A percentile compares a stretch with the other conserved stretches of the same genome.
Evolutionary conservation across 1,140 invertebrate genomes (phyloP).

Genomic region (Amyelois transitella): DNA sequence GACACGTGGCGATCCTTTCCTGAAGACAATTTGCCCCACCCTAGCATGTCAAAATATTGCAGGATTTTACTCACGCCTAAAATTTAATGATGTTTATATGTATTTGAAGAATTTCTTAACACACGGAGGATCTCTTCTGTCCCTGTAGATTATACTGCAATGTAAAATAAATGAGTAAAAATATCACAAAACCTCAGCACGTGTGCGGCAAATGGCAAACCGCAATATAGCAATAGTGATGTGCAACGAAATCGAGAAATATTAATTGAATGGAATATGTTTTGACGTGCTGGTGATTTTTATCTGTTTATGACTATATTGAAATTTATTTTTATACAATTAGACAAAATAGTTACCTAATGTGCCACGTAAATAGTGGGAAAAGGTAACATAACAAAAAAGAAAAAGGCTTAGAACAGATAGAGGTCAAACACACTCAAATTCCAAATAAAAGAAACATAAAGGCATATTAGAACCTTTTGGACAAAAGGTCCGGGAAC

Average conservation of each 20-base stretch:
- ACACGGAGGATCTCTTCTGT: conserved; percentile 26
- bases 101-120: conserved; percentile 31
- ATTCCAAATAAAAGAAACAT: too few species aligned
- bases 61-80: conserved; percentile 47
- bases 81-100: conserved; percentile 32
- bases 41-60: conserved; percentile 61
- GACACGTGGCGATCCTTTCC: conserved; percentile 67
- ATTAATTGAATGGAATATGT: neutral
- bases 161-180: conserved; percentile 55
- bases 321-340: too few species aligned
- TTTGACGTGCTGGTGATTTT: neutral
- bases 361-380: too few species aligned
- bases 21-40: conserved; percentile 67
- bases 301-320: too few species aligned
- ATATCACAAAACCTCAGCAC: conserved; percentile 68
- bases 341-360: too few species aligned
- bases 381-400: too few species aligned
- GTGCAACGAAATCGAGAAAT: neutral
- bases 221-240: conserved; percentile 38
- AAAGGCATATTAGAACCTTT: too few species aligned
- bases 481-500: too few species aligned
- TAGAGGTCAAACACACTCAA: too few species aligned
- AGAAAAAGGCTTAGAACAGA: too few species aligned
- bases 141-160: conserved; percentile 35
- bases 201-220: conserved; percentile 68